These are phyloP conservation scores for Jacana jacana DNA, from an alignment of 2,113 vertebrate species.

Conservation along the genomic window DNA sequence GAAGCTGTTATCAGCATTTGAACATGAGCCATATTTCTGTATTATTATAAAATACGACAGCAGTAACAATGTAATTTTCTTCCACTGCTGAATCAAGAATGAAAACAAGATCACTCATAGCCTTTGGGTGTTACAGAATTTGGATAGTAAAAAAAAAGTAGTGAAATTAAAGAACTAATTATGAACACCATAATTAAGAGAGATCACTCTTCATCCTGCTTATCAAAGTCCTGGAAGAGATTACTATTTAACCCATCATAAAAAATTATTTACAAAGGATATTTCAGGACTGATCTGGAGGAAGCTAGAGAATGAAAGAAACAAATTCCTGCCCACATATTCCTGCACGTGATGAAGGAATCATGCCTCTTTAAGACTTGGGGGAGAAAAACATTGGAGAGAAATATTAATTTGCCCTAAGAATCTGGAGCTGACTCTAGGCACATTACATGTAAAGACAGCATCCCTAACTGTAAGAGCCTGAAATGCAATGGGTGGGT, in stretches of 20 bases:
- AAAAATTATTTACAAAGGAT: not conserved
- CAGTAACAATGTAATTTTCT: not conserved
- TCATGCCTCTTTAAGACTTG: not conserved
- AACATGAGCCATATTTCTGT: not conserved
- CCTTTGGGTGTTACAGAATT: not conserved
- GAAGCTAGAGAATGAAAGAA: not conserved
- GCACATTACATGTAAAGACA: not conserved
- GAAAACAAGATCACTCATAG: not conserved
- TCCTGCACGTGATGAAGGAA: rapidly evolving
- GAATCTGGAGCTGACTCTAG: not conserved
- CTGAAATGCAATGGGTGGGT: not conserved
- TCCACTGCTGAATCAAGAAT: not conserved
- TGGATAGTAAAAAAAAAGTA: not conserved
- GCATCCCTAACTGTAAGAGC: not conserved
- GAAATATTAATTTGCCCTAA: not conserved
- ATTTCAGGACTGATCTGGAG: not conserved
- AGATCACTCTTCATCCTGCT: not conserved
- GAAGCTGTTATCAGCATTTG: not conserved
- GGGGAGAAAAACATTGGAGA: no score
- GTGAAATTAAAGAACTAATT: not conserved
- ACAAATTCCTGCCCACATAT: rapidly evolving
- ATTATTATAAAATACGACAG: not conserved
- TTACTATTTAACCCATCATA: not conserved
- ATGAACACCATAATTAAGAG: not conserved
- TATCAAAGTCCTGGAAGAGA: not conserved